Conservation (phyloP, 2,113 vertebrate genomes). For the Lampris incognitus region DNA sequence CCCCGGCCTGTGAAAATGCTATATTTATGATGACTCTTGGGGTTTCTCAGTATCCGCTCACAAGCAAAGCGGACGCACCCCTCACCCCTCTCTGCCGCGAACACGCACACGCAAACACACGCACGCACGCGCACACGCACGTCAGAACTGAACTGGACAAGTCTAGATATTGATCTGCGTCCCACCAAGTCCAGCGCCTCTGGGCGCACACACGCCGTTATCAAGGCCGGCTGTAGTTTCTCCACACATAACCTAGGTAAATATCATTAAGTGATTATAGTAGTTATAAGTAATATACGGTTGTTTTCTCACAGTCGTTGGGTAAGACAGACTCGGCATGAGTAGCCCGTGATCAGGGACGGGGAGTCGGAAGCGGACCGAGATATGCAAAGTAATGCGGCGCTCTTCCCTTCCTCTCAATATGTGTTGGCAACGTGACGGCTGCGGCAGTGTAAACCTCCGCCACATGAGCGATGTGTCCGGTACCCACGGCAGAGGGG, state of each 20-base stretch:
- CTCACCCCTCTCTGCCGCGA: background rate
- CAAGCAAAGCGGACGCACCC: background rate
- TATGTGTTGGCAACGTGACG: slow-evolving; percentile 45
- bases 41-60: slow-evolving; percentile 42
- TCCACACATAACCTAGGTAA: too few relatives aligned
- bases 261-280: too few relatives aligned
- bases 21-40: background rate
- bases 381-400: slow-evolving; percentile 83
- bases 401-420: slow-evolving; percentile 47
- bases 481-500: background rate
- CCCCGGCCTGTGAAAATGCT: too few relatives aligned
- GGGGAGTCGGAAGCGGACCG: slow-evolving; percentile 51
- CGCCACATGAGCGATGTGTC: background rate
- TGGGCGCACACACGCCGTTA: background rate
- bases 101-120: slow-evolving; percentile 9
- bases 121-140: slow-evolving; percentile 15
- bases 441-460: slow-evolving; percentile 61
- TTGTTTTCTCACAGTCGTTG: too few relatives aligned
- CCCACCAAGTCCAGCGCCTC: slow-evolving; percentile 21
- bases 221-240: too few relatives aligned
- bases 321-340: slow-evolving; percentile 1
- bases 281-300: too few relatives aligned
- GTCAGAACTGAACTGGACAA: slow-evolving; percentile 1
- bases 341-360: background rate
- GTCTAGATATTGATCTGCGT: slow-evolving; percentile 6